Conservation (phyloP, 2,113 vertebrate species). For the Catharus fuscescens region DNA sequence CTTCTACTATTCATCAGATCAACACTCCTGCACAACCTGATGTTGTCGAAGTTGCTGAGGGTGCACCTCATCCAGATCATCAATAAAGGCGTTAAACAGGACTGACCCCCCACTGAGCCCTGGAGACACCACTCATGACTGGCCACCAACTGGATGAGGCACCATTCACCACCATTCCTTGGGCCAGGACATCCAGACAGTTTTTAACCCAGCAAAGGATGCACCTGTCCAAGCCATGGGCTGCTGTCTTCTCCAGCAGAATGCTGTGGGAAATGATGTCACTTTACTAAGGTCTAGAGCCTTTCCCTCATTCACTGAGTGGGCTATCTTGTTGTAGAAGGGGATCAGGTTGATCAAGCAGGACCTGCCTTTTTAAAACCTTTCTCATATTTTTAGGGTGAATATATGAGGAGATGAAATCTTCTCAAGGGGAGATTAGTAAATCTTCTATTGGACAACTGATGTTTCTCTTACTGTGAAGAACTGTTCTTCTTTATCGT, state of each 20-base stretch:
- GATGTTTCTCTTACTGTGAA: background rate
- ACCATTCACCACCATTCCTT: background rate
- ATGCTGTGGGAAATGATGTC: fast-evolving
- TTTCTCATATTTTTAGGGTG: background rate
- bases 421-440: background rate
- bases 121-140: fast-evolving
- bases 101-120: background rate
- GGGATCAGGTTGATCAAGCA: background rate
- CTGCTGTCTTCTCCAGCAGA: background rate
- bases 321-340: background rate
- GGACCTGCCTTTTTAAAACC: background rate
- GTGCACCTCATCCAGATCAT: background rate
- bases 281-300: background rate
- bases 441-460: background rate
- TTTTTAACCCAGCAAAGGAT: background rate
- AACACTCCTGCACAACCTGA: background rate
- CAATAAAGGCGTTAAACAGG: background rate
- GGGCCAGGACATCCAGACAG: background rate
- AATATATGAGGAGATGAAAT: background rate
- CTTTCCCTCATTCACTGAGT: background rate
- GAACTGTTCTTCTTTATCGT: background rate
- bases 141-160: background rate
- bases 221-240: fast-evolving
- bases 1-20: background rate
- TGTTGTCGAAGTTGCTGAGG: background rate